Percentiles rank a stretch among this genome's conserved stretches.
phyloP scores from a whole-genome alignment of 2,113 vertebrate genomes.

The Mesitornis unicolor region DNA sequence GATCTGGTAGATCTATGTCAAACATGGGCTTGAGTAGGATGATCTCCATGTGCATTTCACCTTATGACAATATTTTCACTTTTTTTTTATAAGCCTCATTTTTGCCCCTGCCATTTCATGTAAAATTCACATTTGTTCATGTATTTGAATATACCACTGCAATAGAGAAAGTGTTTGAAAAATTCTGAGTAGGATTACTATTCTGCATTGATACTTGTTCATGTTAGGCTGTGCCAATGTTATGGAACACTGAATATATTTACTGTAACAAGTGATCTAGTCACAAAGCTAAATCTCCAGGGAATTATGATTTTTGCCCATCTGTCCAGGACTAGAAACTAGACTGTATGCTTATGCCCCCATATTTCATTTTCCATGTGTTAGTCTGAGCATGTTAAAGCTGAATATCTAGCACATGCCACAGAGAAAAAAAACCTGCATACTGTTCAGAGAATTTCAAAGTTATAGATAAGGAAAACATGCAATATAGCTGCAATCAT shows the following conservation, averaged over 20 bases:
- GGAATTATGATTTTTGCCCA: slow-evolving; percentile 43
- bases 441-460: background rate
- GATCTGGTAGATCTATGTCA: background rate
- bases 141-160: background rate
- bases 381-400: background rate
- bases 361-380: slow-evolving; percentile 14
- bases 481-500: background rate
- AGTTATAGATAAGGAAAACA: background rate
- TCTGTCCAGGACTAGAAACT: slow-evolving; percentile 33
- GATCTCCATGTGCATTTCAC: slow-evolving; percentile 60
- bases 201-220: background rate
- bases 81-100: slow-evolving; percentile 24
- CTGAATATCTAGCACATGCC: background rate
- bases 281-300: slow-evolving; percentile 17
- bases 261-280: slow-evolving; percentile 45
- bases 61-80: slow-evolving; percentile 59
- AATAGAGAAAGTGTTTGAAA: background rate
- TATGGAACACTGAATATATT: slow-evolving; percentile 43
- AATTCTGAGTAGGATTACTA: background rate
- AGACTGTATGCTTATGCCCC: slow-evolving; percentile 1
- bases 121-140: background rate
- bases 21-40: slow-evolving; percentile 27
- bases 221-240: background rate
- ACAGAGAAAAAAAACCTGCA: background rate
- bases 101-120: background rate